A percentile compares a stretch with the other conserved stretches of the same genome.
These are phyloP conservation scores for Benthosema pterotum DNA, from an alignment of 2,797 vertebrate genomes.

Conservation along the genomic window DNA sequence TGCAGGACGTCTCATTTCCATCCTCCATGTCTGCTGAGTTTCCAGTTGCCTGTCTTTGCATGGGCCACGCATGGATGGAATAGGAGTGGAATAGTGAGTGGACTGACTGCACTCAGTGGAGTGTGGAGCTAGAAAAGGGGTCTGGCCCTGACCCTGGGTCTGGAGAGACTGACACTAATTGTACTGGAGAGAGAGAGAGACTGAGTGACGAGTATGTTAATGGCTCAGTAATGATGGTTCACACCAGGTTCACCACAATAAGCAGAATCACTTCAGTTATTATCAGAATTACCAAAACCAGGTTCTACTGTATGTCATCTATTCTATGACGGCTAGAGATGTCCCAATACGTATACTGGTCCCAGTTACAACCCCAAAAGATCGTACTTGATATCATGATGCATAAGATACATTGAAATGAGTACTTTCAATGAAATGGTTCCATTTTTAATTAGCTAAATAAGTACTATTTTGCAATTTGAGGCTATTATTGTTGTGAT, in stretches of 20 bases:
- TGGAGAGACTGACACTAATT: not conserved
- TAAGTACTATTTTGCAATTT: no score
- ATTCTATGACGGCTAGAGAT: no score
- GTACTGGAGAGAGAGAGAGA: not conserved
- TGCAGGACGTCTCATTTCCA: slow-evolving; percentile 15
- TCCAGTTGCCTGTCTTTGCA: slow-evolving; percentile 12
- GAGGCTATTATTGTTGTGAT: no score
- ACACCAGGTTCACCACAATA: not conserved
- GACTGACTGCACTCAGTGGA: slow-evolving; percentile 18
- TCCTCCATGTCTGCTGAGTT: slow-evolving; percentile 9
- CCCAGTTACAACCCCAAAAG: no score
- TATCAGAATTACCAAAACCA: no score
- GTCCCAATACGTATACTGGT: no score
- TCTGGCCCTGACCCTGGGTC: no score
- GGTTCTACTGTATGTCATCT: no score
- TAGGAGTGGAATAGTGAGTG: not conserved
- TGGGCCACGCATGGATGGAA: not conserved
- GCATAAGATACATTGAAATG: no score
- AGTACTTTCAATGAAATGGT: no score
- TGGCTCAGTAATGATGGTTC: not conserved
- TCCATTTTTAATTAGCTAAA: no score
- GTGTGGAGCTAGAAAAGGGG: not conserved
- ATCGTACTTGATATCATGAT: no score
- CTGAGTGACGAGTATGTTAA: not conserved
- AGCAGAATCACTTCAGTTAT: not conserved